These are phyloP conservation scores for Stramonita haemastoma DNA, from an alignment of 2,888 invertebrate genomes.

Conservation along the genomic window DNA sequence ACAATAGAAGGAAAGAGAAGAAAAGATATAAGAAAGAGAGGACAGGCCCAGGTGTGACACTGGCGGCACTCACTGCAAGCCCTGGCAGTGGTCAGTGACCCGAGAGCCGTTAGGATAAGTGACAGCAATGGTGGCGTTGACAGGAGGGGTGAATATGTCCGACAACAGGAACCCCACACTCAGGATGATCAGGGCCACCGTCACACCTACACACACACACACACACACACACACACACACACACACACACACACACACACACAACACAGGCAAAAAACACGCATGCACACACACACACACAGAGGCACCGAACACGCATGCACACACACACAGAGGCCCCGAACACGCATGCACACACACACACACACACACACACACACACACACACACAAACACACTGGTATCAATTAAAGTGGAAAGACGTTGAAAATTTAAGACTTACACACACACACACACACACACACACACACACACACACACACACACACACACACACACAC, in stretches of 20 bases:
- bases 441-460: background rate
- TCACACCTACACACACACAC: conserved; percentile 67
- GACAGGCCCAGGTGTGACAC: no score
- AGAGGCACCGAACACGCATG: no score
- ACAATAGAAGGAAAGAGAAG: no score
- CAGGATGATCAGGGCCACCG: conserved; percentile 74
- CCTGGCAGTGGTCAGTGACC: conserved; percentile 43
- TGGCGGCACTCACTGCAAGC: conserved; percentile 33
- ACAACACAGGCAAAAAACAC: background rate
- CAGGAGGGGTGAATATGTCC: conserved; percentile 71
- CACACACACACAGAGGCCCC: no score
- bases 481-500: no score
- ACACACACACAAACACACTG: no score
- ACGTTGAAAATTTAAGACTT: no score
- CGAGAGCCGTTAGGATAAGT: conserved; percentile 33
- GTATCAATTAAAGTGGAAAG: no score
- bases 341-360: background rate
- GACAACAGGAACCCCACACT: conserved; percentile 78
- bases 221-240: background rate
- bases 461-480: no score
- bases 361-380: background rate
- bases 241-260: background rate
- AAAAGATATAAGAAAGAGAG: no score
- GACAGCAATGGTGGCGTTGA: conserved; percentile 54
- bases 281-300: no score